A percentile compares a stretch with the other conserved stretches of the same genome.
These are phyloP conservation scores for Cephalotes varians DNA, from an alignment of 2,888 invertebrate species.

Conservation along the genomic window DNA sequence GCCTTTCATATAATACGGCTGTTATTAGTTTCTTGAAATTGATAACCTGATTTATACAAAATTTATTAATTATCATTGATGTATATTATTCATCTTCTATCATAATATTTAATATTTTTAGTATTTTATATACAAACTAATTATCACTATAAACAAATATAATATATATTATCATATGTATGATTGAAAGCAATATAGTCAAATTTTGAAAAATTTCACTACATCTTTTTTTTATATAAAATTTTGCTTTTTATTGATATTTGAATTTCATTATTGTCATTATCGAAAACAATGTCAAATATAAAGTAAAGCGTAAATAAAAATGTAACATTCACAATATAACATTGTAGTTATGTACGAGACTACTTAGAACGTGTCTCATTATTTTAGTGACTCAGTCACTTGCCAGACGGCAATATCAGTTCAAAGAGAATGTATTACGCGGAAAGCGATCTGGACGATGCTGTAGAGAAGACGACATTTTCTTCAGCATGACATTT, in stretches of 20 bases:
- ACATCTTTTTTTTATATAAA: background rate
- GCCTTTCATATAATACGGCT: background rate
- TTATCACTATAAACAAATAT: background rate
- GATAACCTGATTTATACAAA: too few relatives aligned
- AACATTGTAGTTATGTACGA: background rate
- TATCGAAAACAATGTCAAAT: background rate
- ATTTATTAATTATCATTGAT: background rate
- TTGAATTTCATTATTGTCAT: background rate
- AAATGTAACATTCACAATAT: background rate
- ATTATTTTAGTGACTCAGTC: constrained; percentile 8
- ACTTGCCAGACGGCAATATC: background rate
- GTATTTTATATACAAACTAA: background rate
- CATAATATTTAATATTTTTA: background rate
- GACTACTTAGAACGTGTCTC: background rate
- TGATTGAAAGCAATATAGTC: background rate
- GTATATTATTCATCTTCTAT: background rate
- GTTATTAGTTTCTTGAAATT: background rate
- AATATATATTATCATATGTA: background rate
- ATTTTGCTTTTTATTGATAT: background rate
- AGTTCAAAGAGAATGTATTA: constrained; percentile 4
- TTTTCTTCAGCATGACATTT: constrained; percentile 24
- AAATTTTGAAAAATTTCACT: background rate
- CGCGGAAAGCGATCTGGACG: constrained; percentile 1
- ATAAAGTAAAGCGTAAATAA: background rate
- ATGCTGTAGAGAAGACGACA: constrained; percentile 6